Base-by-base conservation (phyloP, 2,888 invertebrate genomes). In the Scelioninae gen. 1 region DNA sequence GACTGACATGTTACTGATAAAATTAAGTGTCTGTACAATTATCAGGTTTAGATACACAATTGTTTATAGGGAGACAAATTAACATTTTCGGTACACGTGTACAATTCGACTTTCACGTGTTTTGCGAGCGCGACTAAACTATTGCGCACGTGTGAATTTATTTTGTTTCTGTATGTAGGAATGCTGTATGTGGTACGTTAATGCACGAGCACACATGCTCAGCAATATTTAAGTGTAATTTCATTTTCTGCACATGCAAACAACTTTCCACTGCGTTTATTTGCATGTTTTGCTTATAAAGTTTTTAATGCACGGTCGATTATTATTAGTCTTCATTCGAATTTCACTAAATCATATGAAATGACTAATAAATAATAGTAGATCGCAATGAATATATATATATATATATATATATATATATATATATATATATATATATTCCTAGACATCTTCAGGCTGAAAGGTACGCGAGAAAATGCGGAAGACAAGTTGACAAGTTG, bases 201-300 rank as follows among this genome's bases (percentile, higher is more conserved):
- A 56, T 66, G 51, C 65, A 40, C 75, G 43, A 9, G 5, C 53
- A 49, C 58, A 53, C 53, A 31, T 31, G 47, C 65, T 40, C 47
- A 16, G 5, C n/a, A 49, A 65, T 56, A 34, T 43, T 34, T 40
- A 34, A 34, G 56, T 40, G 55, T 32, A 58, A 76, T 76, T 76
- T 76, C 75, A 66, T 76, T 76, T 76, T 76, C 75, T 51, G 63
- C 51, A 15, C 66, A 66, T 66, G 49, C 40, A 76, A 66, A 60
- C 75, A 76, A 76, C 75, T 76, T 76, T 76, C 66, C 65, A 66
- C 32, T 32, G 75, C 51, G 51, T 76, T 49, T 60, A 60, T 69
- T 56, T 71, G 69, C 69, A 49, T 49, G 69, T 38, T 71, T 68
- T 68, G 56, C 55, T 68, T 56, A 56, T 68, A 58, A 58, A 72